Conservation (phyloP, 1,140 invertebrate genomes). For the Bradynema listronoti region DNA sequence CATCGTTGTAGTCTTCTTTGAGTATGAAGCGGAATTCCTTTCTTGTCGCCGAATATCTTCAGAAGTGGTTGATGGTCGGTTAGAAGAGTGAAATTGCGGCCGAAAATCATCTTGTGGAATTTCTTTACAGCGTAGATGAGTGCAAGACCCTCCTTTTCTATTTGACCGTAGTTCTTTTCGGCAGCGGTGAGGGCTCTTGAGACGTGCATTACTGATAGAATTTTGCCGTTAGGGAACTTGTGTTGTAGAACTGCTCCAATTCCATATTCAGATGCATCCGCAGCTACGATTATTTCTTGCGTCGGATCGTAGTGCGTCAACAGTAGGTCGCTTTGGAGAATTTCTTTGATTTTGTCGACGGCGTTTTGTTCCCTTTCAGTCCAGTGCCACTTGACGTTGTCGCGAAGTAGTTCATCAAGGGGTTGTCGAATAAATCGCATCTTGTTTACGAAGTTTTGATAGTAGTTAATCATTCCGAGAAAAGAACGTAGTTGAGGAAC, state of each 20-base stretch:
- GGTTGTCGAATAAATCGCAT: constrained; percentile 9
- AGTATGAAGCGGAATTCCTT: constrained; percentile 12
- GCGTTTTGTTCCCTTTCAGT: too few relatives aligned
- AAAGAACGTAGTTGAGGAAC: constrained; percentile 15
- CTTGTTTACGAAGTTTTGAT: constrained; percentile 8
- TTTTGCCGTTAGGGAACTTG: constrained; percentile 24
- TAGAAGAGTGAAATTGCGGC: background rate
- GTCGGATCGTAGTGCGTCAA: constrained; percentile 39
- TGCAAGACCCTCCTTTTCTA: constrained; percentile 63
- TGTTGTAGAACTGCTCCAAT: constrained; percentile 42
- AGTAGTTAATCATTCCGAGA: too few relatives aligned
- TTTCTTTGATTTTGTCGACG: too few relatives aligned
- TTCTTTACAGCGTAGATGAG: constrained; percentile 58
- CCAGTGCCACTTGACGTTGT: constrained; percentile 19
- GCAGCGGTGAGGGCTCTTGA: too few relatives aligned
- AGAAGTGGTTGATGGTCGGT: constrained; percentile 15
- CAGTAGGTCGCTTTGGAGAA: constrained; percentile 21
- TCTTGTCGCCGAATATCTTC: constrained; percentile 10
- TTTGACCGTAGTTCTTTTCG: constrained; percentile 62
- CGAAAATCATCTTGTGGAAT: constrained; percentile 49
- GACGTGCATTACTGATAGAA: constrained; percentile 52
- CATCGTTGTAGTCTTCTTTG: constrained; percentile 10
- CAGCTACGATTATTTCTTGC: constrained; percentile 30
- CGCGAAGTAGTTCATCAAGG: constrained; percentile 11
- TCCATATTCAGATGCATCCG: constrained; percentile 45